phyloP scores from a whole-genome alignment of 2,888 invertebrate genomes.

The Chironomus riparius region DNA sequence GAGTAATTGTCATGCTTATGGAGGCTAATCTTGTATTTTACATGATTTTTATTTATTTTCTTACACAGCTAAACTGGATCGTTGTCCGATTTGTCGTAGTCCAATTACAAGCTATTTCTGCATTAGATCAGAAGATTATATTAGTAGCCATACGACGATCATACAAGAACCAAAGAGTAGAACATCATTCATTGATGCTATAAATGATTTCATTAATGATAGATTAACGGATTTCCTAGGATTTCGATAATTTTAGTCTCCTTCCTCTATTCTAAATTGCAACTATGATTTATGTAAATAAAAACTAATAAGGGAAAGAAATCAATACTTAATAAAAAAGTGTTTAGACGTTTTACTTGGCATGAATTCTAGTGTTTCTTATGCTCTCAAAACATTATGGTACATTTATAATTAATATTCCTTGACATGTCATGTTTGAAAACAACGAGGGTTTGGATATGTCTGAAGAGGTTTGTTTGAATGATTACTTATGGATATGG shows the following conservation, averaged over 20 bases:
- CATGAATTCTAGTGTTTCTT: too few species aligned
- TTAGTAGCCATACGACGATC: slow-evolving; percentile 45
- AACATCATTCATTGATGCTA: slow-evolving; percentile 50
- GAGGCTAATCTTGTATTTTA: background rate
- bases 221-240: slow-evolving; percentile 66
- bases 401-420: too few species aligned
- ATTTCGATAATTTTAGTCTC: slow-evolving; percentile 38
- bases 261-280: too few species aligned
- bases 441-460: too few species aligned
- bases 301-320: too few species aligned
- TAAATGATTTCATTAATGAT: slow-evolving; percentile 46
- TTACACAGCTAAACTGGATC: slow-evolving; percentile 60
- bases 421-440: too few species aligned
- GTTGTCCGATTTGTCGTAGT: slow-evolving; percentile 80
- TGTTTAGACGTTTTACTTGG: too few species aligned
- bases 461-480: too few species aligned
- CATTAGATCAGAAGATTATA: slow-evolving; percentile 66
- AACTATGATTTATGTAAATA: too few species aligned
- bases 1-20: slow-evolving; percentile 34
- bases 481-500: too few species aligned
- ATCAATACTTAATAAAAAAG: too few species aligned
- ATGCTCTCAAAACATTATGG: too few species aligned
- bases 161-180: slow-evolving; percentile 37
- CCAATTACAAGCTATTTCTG: slow-evolving; percentile 77
- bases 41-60: slow-evolving; percentile 16